These are phyloP conservation scores for Sussaba pulchella DNA, from an alignment of 2,888 invertebrate species.

Conservation along the genomic window DNA sequence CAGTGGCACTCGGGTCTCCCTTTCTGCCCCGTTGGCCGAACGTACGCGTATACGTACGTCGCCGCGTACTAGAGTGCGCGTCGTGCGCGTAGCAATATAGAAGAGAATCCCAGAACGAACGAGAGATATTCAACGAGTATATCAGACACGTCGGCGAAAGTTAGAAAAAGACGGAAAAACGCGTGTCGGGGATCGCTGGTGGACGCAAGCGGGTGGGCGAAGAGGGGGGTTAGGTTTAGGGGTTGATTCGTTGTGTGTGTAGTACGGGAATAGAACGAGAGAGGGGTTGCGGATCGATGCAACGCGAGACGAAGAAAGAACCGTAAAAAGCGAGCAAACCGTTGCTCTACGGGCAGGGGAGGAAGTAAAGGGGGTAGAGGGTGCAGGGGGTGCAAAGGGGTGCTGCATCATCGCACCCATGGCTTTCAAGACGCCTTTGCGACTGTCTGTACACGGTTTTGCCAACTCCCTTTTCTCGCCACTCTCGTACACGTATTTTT, in stretches of 20 bases:
- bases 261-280: slow-evolving; percentile 24
- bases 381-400: neutral
- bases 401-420: slow-evolving; percentile 13
- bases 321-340: slow-evolving; percentile 7
- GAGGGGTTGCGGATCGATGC: slow-evolving; percentile 65
- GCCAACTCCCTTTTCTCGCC: slow-evolving; percentile 14
- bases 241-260: neutral
- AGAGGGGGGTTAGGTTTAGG: neutral
- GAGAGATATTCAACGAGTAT: slow-evolving; percentile 7
- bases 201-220: neutral
- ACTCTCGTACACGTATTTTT: slow-evolving; percentile 24
- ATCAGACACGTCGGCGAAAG: neutral
- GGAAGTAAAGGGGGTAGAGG: too few relatives aligned
- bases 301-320: slow-evolving; percentile 53
- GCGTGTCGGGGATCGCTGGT: too few relatives aligned
- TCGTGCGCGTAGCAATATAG: neutral
- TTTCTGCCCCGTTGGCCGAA: slow-evolving; percentile 38
- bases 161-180: neutral
- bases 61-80: slow-evolving; percentile 22
- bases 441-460: slow-evolving; percentile 1
- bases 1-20: slow-evolving; percentile 51
- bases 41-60: slow-evolving; percentile 9
- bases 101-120: neutral
- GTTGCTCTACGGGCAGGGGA: neutral
- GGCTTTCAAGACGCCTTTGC: slow-evolving; percentile 13